These are phyloP conservation scores for Rhyacichthys aspro DNA, from an alignment of 2,797 vertebrate genomes.

Conservation along the genomic window DNA sequence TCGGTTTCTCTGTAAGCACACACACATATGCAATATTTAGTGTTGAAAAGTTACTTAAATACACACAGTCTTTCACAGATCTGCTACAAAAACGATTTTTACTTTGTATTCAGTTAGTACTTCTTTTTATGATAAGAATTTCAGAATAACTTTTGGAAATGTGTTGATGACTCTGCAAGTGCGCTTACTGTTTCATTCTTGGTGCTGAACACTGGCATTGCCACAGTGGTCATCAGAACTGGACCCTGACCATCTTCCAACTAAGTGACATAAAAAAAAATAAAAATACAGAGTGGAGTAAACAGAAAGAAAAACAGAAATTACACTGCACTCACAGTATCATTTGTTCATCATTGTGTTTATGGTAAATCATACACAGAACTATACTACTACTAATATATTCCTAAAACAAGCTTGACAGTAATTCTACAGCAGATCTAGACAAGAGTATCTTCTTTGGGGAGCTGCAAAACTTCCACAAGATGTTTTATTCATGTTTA, in stretches of 20 bases:
- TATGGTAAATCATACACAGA: background rate
- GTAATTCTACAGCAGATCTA: conserved; percentile 28
- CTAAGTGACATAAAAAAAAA: conserved; percentile 70
- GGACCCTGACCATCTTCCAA: conserved; percentile 89
- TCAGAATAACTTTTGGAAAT: no score
- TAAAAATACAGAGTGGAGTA: background rate
- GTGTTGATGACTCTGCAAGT: no score
- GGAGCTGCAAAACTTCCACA: conserved; percentile 53
- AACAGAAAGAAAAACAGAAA: conserved; percentile 29
- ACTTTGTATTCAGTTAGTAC: conserved; percentile 31
- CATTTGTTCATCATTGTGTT: no score
- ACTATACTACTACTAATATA: conserved; percentile 18
- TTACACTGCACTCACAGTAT: conserved; percentile 12
- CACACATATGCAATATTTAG: conserved; percentile 19
- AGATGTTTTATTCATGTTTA: conserved; percentile 77
- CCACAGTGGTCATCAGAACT: conserved; percentile 97
- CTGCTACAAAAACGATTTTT: conserved; percentile 1
- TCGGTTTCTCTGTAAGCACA: conserved; percentile 87
- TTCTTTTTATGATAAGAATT: no score
- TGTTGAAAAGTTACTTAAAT: conserved; percentile 24
- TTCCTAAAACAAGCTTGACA: conserved; percentile 23
- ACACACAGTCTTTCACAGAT: conserved; percentile 10
- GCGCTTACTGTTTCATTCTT: conserved; percentile 98
- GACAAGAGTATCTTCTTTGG: conserved; percentile 50
- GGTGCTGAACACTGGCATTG: conserved; percentile 99